These are phyloP conservation scores for Netelia inedita DNA, from an alignment of 2,888 invertebrate species.

Conservation along the genomic window DNA sequence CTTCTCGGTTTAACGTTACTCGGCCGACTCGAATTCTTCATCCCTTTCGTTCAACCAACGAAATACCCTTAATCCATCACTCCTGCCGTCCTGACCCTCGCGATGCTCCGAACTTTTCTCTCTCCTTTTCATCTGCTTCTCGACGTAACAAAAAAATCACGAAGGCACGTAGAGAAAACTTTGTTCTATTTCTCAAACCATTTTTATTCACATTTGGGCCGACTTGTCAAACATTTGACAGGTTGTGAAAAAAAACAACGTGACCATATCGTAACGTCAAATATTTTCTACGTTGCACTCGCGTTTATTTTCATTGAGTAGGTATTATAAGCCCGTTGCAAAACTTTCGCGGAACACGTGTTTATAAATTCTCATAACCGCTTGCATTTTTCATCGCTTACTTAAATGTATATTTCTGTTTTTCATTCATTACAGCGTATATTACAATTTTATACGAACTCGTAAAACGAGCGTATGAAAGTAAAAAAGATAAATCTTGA, in stretches of 20 bases:
- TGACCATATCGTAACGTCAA: too few species aligned
- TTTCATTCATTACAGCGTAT: too few species aligned
- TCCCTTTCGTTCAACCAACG: slow-evolving; percentile 13
- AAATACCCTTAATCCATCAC: slow-evolving; percentile 45
- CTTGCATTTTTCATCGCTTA: too few species aligned
- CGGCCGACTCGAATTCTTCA: slow-evolving; percentile 20
- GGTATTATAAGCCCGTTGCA: too few species aligned
- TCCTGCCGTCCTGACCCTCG: background rate
- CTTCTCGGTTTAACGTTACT: slow-evolving; percentile 11
- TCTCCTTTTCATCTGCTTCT: background rate
- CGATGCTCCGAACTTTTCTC: slow-evolving; percentile 6
- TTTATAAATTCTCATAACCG: too few species aligned
- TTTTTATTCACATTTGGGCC: background rate
- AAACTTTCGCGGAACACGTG: too few species aligned
- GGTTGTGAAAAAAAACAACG: background rate
- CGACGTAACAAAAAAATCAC: background rate
- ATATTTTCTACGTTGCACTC: too few species aligned
- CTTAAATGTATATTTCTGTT: too few species aligned
- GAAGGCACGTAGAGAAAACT: background rate
- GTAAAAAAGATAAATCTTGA: background rate
- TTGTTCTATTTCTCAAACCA: slow-evolving; percentile 3
- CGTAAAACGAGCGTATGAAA: background rate
- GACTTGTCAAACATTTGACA: background rate
- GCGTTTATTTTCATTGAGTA: too few species aligned
- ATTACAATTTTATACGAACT: too few species aligned